Conservation (phyloP, 23 tunicate genomes). For the Oikopleura dioica region DNA sequence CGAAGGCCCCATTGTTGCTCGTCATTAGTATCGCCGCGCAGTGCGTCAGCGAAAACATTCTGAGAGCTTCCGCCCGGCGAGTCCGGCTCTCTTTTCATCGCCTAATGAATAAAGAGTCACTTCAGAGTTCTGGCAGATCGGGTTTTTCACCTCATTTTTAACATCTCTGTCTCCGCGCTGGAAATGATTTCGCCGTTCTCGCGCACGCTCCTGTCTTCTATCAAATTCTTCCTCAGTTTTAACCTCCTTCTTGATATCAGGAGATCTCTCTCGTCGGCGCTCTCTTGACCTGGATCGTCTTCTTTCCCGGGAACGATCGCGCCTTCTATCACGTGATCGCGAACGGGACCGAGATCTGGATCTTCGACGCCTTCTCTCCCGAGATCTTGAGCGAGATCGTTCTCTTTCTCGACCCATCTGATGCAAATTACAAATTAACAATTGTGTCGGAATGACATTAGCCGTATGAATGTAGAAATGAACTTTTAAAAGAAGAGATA, state of each 20-base stretch:
- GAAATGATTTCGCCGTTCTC: background rate
- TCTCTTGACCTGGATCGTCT: background rate
- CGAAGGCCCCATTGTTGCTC: background rate
- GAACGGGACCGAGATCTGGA: no score
- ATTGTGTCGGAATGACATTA: no score
- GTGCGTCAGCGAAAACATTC: slow-evolving; percentile 5
- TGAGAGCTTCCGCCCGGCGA: background rate
- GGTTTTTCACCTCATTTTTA: no score
- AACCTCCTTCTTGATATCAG: background rate
- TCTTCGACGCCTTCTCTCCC: background rate
- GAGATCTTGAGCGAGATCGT: background rate
- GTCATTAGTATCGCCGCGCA: background rate
- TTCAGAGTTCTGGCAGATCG: no score
- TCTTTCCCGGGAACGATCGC: background rate
- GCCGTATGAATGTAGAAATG: no score
- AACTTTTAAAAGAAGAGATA: no score
- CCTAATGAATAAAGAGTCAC: no score
- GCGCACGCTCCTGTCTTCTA: background rate
- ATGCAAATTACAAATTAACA: no score
- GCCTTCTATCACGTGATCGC: background rate
- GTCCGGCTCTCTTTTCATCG: no score
- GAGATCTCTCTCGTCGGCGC: background rate
- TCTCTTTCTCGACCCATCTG: no score
- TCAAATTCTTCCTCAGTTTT: slow-evolving; percentile 11
- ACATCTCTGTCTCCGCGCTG: background rate